phyloP scores from a whole-genome alignment of 2,113 vertebrate genomes.

The Pongo pygmaeus region DNA sequence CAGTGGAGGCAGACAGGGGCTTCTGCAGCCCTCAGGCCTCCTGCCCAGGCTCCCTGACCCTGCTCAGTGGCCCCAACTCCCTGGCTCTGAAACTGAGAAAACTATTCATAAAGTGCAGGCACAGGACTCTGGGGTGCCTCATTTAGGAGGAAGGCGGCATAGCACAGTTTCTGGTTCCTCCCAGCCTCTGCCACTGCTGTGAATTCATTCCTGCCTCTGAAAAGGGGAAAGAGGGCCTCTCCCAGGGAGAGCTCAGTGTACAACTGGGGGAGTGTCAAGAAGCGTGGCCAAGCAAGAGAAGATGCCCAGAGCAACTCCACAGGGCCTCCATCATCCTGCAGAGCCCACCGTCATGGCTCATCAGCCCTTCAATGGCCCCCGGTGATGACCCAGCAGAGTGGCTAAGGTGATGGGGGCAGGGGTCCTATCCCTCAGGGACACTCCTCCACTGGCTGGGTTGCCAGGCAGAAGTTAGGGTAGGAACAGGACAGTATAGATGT shows the following conservation, averaged over 20 bases:
- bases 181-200: background rate
- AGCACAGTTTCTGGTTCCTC: slow-evolving; percentile 52
- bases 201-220: background rate
- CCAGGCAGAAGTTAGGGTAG: background rate
- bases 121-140: slow-evolving; percentile 55
- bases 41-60: background rate
- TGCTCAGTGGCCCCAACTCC: background rate
- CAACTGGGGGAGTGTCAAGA: background rate
- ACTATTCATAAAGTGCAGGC: slow-evolving; percentile 56
- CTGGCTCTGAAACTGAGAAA: slow-evolving; percentile 58
- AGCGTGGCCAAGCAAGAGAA: background rate
- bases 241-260: background rate
- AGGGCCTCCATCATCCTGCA: background rate
- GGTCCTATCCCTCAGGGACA: accelerated
- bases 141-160: slow-evolving; percentile 48
- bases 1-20: background rate
- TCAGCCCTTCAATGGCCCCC: background rate
- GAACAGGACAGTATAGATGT: no score
- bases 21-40: slow-evolving; percentile 12
- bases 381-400: background rate
- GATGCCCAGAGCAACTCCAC: background rate
- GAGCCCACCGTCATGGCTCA: accelerated
- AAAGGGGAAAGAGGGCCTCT: background rate
- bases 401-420: background rate
- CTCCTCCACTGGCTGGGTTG: accelerated